Conservation (phyloP, 2,113 vertebrate genomes). For the Camelus dromedarius region DNA sequence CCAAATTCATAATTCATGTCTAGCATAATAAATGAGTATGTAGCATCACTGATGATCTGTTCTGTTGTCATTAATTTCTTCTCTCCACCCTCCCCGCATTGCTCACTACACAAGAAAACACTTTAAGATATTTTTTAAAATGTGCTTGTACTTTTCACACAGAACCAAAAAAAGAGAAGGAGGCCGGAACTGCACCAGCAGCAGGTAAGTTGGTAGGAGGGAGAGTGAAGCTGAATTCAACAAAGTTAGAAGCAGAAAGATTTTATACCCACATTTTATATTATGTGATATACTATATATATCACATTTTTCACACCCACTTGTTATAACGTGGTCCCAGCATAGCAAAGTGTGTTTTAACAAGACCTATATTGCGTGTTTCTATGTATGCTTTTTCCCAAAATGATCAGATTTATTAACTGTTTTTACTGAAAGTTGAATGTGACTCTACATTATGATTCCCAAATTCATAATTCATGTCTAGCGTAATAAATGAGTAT, state of each 20-base stretch:
- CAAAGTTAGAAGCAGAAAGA: conserved; percentile 15
- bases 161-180: conserved; percentile 86
- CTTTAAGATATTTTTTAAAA: conserved; percentile 81
- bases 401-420: neutral
- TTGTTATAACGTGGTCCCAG: neutral
- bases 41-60: neutral
- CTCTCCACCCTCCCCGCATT: neutral
- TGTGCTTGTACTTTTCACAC: conserved; percentile 87
- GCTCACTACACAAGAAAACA: conserved; percentile 7
- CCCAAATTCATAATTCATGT: neutral
- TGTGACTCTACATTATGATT: neutral
- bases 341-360: neutral
- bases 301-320: neutral
- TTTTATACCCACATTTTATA: too few species aligned
- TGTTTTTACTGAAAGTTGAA: conserved; percentile 21
- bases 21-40: neutral
- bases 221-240: neutral
- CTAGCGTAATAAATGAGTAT: neutral
- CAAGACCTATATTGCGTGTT: neutral
- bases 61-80: neutral
- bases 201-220: conserved; percentile 86
- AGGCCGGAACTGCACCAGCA: conserved; percentile 79
- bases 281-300: too few species aligned
- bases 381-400: neutral
- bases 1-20: neutral